A percentile compares a stretch with the other conserved stretches of the same genome.
phyloP scores from a whole-genome alignment of 37 sponge, comb jelly and placozoan species.

The Agelas oroides region DNA sequence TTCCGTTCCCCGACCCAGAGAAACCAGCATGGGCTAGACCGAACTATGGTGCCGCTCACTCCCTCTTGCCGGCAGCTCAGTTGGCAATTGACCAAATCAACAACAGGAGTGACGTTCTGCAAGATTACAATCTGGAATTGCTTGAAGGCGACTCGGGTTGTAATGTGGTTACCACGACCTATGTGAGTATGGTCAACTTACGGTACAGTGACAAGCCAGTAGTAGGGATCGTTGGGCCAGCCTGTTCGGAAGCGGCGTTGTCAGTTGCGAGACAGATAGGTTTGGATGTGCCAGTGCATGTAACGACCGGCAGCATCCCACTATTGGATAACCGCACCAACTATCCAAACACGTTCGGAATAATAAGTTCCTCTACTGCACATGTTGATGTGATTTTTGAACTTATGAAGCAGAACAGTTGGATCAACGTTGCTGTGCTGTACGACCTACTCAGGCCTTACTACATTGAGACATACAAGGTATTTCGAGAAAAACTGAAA shows the following conservation, averaged over 20 bases:
- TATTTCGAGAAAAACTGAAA: not conserved
- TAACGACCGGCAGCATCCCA: not conserved
- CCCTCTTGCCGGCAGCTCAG: not conserved
- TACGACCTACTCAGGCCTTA: not conserved
- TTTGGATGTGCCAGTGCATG: slow-evolving; percentile 2
- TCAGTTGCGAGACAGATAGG: not conserved
- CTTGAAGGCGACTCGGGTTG: slow-evolving; percentile 17
- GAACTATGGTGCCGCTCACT: not conserved
- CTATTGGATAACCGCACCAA: not conserved
- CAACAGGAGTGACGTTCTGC: slow-evolving; percentile 1
- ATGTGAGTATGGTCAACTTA: not conserved
- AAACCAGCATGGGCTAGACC: not conserved
- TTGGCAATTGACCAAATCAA: slow-evolving; percentile 30
- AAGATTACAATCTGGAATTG: slow-evolving; percentile 1
- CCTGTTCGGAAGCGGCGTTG: slow-evolving; percentile 25
- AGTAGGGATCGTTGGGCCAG: slow-evolving; percentile 46
- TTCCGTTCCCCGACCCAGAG: slow-evolving; percentile 2
- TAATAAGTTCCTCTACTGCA: slow-evolving; percentile 7
- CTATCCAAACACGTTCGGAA: slow-evolving; percentile 21
- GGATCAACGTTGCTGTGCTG: slow-evolving; percentile 2
- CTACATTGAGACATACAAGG: not conserved
- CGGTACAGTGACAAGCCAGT: not conserved
- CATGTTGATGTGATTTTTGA: not conserved
- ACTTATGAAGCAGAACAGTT: not conserved
- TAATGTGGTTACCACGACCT: not conserved